A percentile compares a stretch with the other conserved stretches of the same genome.
phyloP scores from a whole-genome alignment of 1,140 invertebrate species.

The Drosophila serrata region DNA sequence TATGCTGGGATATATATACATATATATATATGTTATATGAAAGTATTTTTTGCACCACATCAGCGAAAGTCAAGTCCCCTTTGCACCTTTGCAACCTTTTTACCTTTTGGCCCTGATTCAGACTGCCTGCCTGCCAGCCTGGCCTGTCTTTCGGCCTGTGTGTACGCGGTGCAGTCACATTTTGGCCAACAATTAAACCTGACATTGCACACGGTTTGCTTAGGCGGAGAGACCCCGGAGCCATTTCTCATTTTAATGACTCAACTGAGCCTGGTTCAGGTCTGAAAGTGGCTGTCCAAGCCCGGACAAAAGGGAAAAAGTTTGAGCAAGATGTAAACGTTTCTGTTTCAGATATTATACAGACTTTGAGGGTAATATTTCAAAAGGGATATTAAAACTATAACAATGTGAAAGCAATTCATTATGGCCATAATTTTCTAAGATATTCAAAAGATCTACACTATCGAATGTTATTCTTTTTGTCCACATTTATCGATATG shows the following conservation, averaged over 20 bases:
- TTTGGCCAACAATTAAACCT: conserved; percentile 79
- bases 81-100: conserved; percentile 46
- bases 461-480: background rate
- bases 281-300: conserved; percentile 50
- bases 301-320: conserved; percentile 9
- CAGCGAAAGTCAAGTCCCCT: conserved; percentile 60
- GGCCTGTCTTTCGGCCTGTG: conserved; percentile 1
- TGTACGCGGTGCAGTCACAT: conserved; percentile 48
- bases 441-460: background rate
- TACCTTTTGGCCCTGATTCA: conserved; percentile 48
- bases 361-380: background rate
- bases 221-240: conserved; percentile 61
- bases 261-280: conserved; percentile 61
- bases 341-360: background rate
- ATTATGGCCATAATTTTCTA: background rate
- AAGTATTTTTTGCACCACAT: conserved; percentile 23
- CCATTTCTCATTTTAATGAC: conserved; percentile 83
- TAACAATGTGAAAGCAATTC: background rate
- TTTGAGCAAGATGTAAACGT: conserved; percentile 13
- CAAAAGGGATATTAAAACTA: background rate
- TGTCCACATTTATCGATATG: background rate
- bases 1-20: conserved; percentile 10
- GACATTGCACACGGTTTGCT: conserved; percentile 67
- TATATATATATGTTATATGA: background rate
- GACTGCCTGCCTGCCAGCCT: background rate